Conservation (phyloP, 2,113 vertebrate genomes). For the Gambusia holbrooki region DNA sequence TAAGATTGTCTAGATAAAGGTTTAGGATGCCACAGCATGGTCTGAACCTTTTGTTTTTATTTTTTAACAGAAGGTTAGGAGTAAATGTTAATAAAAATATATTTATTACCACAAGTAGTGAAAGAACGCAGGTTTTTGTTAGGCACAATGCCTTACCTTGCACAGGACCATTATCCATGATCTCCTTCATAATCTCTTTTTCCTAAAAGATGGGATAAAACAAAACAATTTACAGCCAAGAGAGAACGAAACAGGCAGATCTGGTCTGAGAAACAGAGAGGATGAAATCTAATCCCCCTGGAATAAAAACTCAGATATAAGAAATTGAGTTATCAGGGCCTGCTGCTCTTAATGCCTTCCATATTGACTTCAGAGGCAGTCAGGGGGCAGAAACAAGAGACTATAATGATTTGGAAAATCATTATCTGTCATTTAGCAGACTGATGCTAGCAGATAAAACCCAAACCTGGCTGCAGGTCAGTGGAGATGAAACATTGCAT, state of each 20-base stretch:
- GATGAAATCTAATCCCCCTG: constrained; percentile 45
- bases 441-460: constrained; percentile 45
- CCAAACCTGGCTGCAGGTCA: constrained; percentile 44
- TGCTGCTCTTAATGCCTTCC: constrained; percentile 47
- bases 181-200: constrained; percentile 97
- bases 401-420: constrained; percentile 53
- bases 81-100: constrained; percentile 10
- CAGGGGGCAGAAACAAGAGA: constrained; percentile 43
- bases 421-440: constrained; percentile 52
- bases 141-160: constrained; percentile 84
- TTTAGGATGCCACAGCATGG: too few relatives aligned
- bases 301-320: constrained; percentile 58
- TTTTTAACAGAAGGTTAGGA: neutral
- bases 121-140: neutral
- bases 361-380: constrained; percentile 66
- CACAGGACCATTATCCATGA: constrained; percentile 95
- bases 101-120: neutral
- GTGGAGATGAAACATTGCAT: neutral
- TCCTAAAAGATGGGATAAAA: constrained; percentile 80
- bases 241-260: constrained; percentile 30
- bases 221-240: constrained; percentile 37
- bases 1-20: neutral
- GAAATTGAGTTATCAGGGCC: constrained; percentile 48
- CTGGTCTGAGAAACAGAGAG: constrained; percentile 44
- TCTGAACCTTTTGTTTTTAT: too few relatives aligned